Evolutionary conservation across 1,140 invertebrate genomes (phyloP).

Genomic region (Penaeus chinensis): DNA sequence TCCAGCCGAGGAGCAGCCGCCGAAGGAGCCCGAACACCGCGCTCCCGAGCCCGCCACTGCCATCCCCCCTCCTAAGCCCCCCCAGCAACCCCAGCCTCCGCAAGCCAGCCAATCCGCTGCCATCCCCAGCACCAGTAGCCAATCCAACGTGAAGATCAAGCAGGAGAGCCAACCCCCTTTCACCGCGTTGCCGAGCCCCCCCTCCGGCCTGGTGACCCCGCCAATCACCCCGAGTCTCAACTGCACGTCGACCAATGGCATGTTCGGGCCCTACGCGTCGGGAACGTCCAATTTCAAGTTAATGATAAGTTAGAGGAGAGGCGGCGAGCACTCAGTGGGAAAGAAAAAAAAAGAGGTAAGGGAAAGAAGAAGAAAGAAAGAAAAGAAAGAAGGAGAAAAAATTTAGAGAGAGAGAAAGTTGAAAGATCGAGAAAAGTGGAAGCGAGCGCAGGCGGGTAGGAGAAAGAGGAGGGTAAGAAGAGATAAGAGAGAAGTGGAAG

Average conservation of each 20-base stretch:
- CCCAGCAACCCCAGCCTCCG: background rate
- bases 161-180: constrained; percentile 50
- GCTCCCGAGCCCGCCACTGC: constrained; percentile 16
- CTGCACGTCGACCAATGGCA: constrained; percentile 52
- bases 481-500: background rate
- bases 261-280: constrained; percentile 53
- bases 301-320: constrained; percentile 52
- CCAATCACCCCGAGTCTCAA: constrained; percentile 52
- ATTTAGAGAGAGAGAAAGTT: background rate
- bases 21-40: constrained; percentile 42
- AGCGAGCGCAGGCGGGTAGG: background rate
- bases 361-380: background rate
- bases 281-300: constrained; percentile 51
- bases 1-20: constrained; percentile 33
- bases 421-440: background rate
- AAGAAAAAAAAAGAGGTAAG: background rate
- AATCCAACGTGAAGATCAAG: constrained; percentile 53
- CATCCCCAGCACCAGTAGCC: constrained; percentile 53
- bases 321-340: background rate
- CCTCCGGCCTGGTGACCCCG: constrained; percentile 32
- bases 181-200: constrained; percentile 40
- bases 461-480: background rate
- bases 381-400: background rate
- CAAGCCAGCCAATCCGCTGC: constrained; percentile 35
- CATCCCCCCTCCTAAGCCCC: background rate